Evolutionary conservation across 2,797 vertebrate species (phyloP), one percentile per base, ranked within the genome.

Genomic region (Chaetodon trifasciatus): DNA sequence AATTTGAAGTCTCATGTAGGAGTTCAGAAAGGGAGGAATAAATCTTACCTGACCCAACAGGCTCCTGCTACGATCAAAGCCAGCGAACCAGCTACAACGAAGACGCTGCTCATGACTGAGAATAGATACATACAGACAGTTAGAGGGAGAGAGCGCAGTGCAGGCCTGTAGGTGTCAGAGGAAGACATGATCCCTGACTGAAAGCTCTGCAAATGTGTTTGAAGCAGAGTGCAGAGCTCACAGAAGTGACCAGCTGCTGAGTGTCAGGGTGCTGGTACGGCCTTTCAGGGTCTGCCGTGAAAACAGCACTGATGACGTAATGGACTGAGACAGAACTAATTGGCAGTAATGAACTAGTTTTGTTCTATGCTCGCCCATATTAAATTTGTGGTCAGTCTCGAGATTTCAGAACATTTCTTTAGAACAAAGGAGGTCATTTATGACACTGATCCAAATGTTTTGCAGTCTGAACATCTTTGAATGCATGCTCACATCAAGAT

Each of bases 31-130:
- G 9, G 66, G 9, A 53, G 12, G 21, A 68, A 56, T 13, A 35
- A 15, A 56, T 46, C 94, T 96, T 91, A 98, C 98, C 97, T 97
- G 95, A 96, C 94, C 97, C 97, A 99, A 88, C 96, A 98, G 23
- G 96, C 75, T 0, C 92, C 95, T 0, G 97, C 96, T 77, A 96
- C 23, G 0, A 95, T 78, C 74, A 99, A 85, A 0, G 95, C 96
- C 0, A 96, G 86, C 0, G 94, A 92, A 0, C 96, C 96, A 0
- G 95, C 94, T 61, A 96, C 84, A 0, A 96, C 93, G 92, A 96
- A 97, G 50, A 95, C 91, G 56, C 96, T 93, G 1, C 96, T 96
- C 91, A 98, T 91, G 77, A 96, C 98, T 98, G 95, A 44, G 24
- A 85, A 87, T 49, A 89, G 10, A 86, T 37, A 81, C 50, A 88